Evolutionary conservation across 2,888 invertebrate species (phyloP), one percentile per base, ranked within the genome.

Genomic region (Drosophila antonietae): DNA sequence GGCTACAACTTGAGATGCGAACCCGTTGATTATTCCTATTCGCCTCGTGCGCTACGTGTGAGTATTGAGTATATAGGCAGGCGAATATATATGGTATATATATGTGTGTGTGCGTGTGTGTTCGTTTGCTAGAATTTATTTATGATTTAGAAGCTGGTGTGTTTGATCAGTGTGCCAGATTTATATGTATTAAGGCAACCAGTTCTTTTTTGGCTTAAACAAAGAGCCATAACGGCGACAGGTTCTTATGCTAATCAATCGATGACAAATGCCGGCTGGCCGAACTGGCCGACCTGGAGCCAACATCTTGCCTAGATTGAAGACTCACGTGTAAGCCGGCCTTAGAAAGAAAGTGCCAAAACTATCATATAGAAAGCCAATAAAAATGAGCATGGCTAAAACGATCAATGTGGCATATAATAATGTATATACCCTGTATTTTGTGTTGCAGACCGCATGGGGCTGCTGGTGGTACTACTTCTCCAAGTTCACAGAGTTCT

Each of bases 391-490:
- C 79, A 71, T 65, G 10, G 2, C 18, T 3, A 2, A 57, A n/a
- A 15, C 33, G 6, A 10, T 6, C 20, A 3, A 44, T 37, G 15
- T 52, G 10, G 35, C 62, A 63, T 37, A 52, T 28, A 14, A 18
- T 41, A 7, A 35, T 51, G n/a, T 18, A n/a, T 3, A 55, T 44
- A n/a, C 53, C 41, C 55, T 55, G 55, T 55, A 51, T 61, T 28
- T n/a, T 3, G 49, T 49, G 6, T 41, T 2, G 90, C 93, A 97
- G 97, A 97, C 97, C 94, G 97, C 96, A 5, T 91, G 92, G 41
- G 97, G 96, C 39, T 97, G 97, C 91, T 98, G 98, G 97, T 97
- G 97, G 97, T 98, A 98, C 91, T 98, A 96, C 92, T 95, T 98
- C 90, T 97, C 98, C 35, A 98, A 98, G 93, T 98, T 98, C 93